Conservation (phyloP, 2,797 vertebrate species). For the Botia kubotai region DNA sequence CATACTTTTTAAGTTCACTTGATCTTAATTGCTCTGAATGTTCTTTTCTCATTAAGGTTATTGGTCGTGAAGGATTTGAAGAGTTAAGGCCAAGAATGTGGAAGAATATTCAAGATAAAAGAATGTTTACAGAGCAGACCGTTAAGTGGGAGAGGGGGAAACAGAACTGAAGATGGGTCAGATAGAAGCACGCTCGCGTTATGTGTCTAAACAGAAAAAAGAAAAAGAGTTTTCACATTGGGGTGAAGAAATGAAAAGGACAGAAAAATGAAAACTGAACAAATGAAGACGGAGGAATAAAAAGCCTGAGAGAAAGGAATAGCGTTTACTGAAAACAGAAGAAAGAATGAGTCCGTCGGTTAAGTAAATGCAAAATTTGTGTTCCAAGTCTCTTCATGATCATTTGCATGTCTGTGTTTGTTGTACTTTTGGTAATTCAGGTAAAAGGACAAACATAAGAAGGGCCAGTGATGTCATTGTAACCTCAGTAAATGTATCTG, state of each 20-base stretch:
- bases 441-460: conserved; percentile 78
- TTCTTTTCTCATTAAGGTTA: conserved; percentile 99
- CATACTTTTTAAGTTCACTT: conserved; percentile 70
- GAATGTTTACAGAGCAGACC: conserved; percentile 97
- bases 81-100: conserved; percentile 99
- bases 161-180: conserved; percentile 96
- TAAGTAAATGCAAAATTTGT: conserved; percentile 98
- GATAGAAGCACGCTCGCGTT: conserved; percentile 95
- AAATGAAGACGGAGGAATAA: conserved; percentile 98
- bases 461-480: conserved; percentile 31
- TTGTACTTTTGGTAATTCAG: conserved; percentile 85
- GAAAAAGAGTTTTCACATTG: conserved; percentile 90
- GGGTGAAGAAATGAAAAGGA: conserved; percentile 87
- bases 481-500: conserved; percentile 17
- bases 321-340: conserved; percentile 98
- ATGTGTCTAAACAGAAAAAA: conserved; percentile 84
- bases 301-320: conserved; percentile 94
- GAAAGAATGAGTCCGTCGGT: conserved; percentile 98
- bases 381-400: conserved; percentile 85
- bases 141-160: conserved; percentile 90
- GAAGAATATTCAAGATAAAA: conserved; percentile 99
- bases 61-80: conserved; percentile 98
- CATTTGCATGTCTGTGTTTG: conserved; percentile 86
- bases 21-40: conserved; percentile 98
- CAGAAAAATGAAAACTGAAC: conserved; percentile 93